Evolutionary conservation across 2,797 vertebrate genomes (phyloP).

Genomic region (Enteromius treurensis): DNA sequence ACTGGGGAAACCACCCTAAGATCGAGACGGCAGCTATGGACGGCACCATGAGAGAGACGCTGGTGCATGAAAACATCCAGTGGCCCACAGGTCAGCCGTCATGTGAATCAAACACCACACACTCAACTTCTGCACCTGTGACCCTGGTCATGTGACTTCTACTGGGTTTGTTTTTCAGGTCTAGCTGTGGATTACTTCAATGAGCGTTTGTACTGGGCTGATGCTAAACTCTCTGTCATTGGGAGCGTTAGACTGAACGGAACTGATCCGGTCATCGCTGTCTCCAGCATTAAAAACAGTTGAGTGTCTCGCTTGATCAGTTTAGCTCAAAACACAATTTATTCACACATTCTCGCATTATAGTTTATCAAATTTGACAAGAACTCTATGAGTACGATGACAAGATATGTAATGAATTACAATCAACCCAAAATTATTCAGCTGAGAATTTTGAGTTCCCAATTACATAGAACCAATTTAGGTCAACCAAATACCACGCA

Average conservation of each 20-base stretch:
- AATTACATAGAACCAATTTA: too few species aligned
- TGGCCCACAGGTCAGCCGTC: conserved; percentile 90
- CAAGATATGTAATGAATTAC: neutral
- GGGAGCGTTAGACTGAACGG: conserved; percentile 93
- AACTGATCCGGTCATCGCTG: conserved; percentile 87
- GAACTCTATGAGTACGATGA: neutral
- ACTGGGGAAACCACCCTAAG: conserved; percentile 98
- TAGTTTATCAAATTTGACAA: neutral
- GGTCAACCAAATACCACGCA: too few species aligned
- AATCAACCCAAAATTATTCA: too few species aligned
- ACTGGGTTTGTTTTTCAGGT: conserved; percentile 71
- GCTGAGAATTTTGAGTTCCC: too few species aligned
- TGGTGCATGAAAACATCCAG: conserved; percentile 94
- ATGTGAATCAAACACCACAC: conserved; percentile 1
- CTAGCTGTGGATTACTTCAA: conserved; percentile 96
- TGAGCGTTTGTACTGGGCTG: conserved; percentile 94
- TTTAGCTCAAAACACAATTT: neutral
- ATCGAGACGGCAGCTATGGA: conserved; percentile 98
- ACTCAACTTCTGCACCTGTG: neutral
- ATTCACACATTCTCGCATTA: neutral
- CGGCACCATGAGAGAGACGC: conserved; percentile 90
- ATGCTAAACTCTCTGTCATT: conserved; percentile 92
- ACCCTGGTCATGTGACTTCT: neutral
- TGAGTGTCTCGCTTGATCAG: conserved; percentile 65
- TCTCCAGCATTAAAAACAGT: conserved; percentile 88